These are phyloP conservation scores for Neoarius graeffei DNA, from an alignment of 2,113 vertebrate species.

Conservation along the genomic window DNA sequence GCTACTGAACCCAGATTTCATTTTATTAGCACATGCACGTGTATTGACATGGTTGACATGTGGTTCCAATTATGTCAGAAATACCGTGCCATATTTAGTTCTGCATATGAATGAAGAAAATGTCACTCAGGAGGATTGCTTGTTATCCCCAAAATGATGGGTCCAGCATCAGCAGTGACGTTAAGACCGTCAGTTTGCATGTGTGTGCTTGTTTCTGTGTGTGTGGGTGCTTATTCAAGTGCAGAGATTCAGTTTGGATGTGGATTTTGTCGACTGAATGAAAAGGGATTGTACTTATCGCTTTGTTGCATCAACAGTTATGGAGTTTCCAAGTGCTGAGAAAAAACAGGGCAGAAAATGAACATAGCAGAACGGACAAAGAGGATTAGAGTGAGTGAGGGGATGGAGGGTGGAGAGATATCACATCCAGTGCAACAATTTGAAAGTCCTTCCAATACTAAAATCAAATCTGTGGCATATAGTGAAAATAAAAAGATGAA, in stretches of 20 bases:
- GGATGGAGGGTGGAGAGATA: neutral
- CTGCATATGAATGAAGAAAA: constrained; percentile 8
- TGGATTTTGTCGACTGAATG: constrained; percentile 61
- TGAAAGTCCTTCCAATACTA: neutral
- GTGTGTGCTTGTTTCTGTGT: constrained; percentile 28
- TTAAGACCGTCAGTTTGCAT: neutral
- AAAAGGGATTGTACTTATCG: constrained; percentile 62
- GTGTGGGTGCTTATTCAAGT: constrained; percentile 58
- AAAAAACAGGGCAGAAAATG: constrained; percentile 48
- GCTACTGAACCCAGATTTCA: neutral
- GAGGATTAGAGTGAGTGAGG: constrained; percentile 55
- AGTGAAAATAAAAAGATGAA: neutral
- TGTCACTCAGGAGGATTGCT: neutral
- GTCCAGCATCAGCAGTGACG: neutral
- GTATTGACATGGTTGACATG: constrained; percentile 16
- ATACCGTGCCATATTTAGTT: constrained; percentile 1
- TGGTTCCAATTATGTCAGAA: neutral
- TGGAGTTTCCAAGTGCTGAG: constrained; percentile 62
- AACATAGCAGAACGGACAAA: constrained; percentile 63
- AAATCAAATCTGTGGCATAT: neutral
- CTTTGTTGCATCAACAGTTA: constrained; percentile 73
- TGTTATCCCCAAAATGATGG: constrained; percentile 8
- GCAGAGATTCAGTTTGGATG: constrained; percentile 67
- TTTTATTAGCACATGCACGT: constrained; percentile 21
- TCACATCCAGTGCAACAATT: neutral